Evolutionary conservation across 2,888 invertebrate genomes (phyloP), one percentile per base, ranked within the genome.

Genomic region (Halocaridina rubra): DNA sequence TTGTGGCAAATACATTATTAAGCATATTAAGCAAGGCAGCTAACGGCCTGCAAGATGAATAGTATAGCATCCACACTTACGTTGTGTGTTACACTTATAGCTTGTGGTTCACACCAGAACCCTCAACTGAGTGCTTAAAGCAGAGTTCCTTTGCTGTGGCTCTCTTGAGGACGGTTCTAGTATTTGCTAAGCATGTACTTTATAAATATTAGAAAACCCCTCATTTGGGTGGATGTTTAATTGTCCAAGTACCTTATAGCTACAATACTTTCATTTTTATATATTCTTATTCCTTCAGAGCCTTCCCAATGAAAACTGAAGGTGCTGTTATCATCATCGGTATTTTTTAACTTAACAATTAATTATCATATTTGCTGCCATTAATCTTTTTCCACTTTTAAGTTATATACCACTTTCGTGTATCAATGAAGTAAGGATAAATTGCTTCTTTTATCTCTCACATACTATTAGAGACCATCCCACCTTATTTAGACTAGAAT

Each of bases 401-500:
- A 27, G 22, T 67, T 78, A 24, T 32, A n/a, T 53, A 74, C 46
- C 16, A 67, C 33, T 46, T 67, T 76, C 64, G 67, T 29, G 67
- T 46, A 78, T 67, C 78, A 46, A 67, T 78, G 39, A 10, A 67
- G 78, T 78, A 67, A 67, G 67, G 64, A 64, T 67, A 19, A 33
- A 59, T 8, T 30, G 24, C 24, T 24, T 30, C 53, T 53, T 79
- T 30, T 71, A n/a, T n/a, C n/a, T 72, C 59, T 80, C 22, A 24
- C 29, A 30, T 57, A 72, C 72, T 77, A 32, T 71, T 32, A 71
- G 71, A 80, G 80, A 80, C 72, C 80, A 80, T 57, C 80, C 80
- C 80, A 80, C 80, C 80, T 80, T 80, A n/a, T 59, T 72, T 72
- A 72, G 72, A 69, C 30, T 80, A 72, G 59, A 71, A 53, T 59